Conservation (phyloP, 1,140 invertebrate species). For the Conus ventricosus region DNA sequence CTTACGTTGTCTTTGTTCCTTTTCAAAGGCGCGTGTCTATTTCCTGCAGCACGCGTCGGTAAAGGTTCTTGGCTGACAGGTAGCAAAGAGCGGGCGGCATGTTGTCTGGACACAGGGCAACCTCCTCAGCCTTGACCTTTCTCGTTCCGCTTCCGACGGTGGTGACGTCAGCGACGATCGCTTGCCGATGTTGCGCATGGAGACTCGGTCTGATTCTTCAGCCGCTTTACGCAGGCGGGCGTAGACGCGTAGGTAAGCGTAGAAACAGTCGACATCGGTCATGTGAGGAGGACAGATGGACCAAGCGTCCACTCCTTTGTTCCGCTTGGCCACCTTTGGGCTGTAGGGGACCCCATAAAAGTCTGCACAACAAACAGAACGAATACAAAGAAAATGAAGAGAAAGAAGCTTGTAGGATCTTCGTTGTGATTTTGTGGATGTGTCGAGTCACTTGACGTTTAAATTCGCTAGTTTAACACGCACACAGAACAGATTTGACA, state of each 20-base stretch:
- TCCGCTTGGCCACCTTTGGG: neutral
- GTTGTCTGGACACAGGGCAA: constrained; percentile 18
- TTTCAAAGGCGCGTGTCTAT: neutral
- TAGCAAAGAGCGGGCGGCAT: constrained; percentile 18
- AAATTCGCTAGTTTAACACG: too few relatives aligned
- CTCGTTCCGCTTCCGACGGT: neutral
- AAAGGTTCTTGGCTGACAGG: neutral
- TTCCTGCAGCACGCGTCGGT: neutral
- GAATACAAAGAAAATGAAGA: neutral
- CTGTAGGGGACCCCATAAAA: neutral
- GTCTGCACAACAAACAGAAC: neutral
- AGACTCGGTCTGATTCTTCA: constrained; percentile 31
- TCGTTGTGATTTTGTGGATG: too few relatives aligned
- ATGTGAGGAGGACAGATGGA: constrained; percentile 33
- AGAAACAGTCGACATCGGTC: constrained; percentile 46
- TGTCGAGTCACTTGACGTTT: too few relatives aligned
- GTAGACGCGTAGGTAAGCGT: constrained; percentile 45
- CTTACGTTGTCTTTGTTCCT: neutral
- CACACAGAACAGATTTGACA: too few relatives aligned
- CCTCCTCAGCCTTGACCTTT: neutral
- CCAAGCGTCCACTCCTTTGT: constrained; percentile 30
- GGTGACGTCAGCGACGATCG: constrained; percentile 1
- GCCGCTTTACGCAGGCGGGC: constrained; percentile 46
- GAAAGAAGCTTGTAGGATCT: too few relatives aligned
- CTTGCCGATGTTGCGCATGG: constrained; percentile 49